phyloP scores from a whole-genome alignment of 92 coral and sea anemone genomes.

The Parazoanthus swiftii region DNA sequence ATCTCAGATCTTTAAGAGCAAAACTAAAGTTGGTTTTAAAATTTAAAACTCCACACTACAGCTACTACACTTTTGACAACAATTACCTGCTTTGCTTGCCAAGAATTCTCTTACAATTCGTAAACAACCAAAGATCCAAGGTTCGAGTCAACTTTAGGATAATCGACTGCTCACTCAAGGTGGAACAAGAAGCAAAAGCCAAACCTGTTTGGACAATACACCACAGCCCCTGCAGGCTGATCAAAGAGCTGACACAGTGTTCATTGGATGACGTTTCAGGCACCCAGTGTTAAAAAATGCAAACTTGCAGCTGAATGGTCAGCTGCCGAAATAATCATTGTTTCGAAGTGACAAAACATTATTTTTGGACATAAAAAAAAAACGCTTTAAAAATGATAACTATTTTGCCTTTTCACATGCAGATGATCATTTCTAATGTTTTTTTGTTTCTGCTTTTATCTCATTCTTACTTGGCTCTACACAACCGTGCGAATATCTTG shows the following conservation, averaged over 20 bases:
- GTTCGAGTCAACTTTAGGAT: not conserved
- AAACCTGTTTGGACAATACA: not conserved
- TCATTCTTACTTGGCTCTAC: too few species aligned
- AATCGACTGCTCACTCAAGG: not conserved
- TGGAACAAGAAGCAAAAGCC: not conserved
- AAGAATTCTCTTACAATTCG: not conserved
- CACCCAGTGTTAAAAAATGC: not conserved
- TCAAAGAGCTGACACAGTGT: not conserved
- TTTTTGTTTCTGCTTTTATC: too few species aligned
- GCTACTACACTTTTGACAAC: not conserved
- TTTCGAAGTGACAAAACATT: not conserved
- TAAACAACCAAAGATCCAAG: not conserved
- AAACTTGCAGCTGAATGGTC: not conserved
- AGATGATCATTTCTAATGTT: not conserved
- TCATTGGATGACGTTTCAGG: not conserved
- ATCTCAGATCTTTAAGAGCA: not conserved
- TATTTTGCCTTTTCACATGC: not conserved
- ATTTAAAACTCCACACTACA: not conserved
- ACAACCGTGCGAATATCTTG: too few species aligned
- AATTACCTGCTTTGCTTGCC: not conserved
- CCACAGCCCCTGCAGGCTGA: not conserved
- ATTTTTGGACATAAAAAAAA: too few species aligned
- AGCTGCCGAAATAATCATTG: not conserved
- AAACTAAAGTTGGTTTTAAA: not conserved
- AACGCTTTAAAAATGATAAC: not conserved